Evolutionary conservation across 1,140 invertebrate species (phyloP).

Genomic region (Lepidurus apus): DNA sequence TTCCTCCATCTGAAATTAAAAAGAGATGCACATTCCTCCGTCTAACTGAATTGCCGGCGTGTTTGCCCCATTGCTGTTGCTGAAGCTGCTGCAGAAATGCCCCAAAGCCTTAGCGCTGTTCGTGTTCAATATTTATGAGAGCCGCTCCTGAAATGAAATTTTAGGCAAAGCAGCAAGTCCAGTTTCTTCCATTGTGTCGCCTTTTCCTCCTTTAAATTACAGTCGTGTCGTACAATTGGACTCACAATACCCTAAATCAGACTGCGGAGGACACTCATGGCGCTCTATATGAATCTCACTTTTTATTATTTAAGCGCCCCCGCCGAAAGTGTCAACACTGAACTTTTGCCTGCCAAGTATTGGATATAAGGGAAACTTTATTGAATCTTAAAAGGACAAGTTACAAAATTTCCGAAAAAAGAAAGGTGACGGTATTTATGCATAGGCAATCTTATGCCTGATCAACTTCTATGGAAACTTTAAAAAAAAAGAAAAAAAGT

Average conservation of each 20-base stretch:
- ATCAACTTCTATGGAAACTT: not conserved
- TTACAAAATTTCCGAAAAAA: not conserved
- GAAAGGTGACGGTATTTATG: not conserved
- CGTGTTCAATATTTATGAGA: not conserved
- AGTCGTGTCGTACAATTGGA: not conserved
- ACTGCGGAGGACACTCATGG: not conserved
- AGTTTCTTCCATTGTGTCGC: not conserved
- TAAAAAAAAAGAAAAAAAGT: not conserved
- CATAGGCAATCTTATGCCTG: constrained; percentile 9
- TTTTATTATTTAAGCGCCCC: not conserved
- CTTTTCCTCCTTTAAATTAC: not conserved
- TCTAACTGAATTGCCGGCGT: constrained; percentile 9
- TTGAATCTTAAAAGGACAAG: not conserved
- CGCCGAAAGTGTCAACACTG: not conserved
- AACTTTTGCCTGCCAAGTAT: not conserved
- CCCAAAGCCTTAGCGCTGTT: not conserved
- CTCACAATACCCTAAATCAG: not conserved
- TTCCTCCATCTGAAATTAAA: not conserved
- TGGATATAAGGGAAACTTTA: not conserved
- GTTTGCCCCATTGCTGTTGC: not conserved
- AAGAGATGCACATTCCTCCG: not conserved
- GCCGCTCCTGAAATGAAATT: not conserved
- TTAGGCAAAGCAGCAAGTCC: constrained; percentile 13
- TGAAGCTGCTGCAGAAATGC: not conserved
- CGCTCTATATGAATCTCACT: not conserved